These are phyloP conservation scores for Hemitrygon akajei DNA, from an alignment of 2,797 vertebrate species.

Conservation along the genomic window DNA sequence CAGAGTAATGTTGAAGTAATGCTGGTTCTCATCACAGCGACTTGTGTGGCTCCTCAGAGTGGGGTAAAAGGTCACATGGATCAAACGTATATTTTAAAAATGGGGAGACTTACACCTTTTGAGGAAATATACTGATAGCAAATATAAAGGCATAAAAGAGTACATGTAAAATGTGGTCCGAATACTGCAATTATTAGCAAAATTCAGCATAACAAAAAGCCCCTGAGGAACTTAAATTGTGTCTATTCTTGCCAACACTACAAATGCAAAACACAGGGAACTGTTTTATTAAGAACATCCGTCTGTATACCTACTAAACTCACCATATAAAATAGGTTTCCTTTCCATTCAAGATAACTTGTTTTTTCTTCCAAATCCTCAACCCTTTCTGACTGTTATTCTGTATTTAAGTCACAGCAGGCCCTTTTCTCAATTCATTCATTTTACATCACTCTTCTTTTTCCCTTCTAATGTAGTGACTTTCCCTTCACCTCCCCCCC, in stretches of 20 bases:
- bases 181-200: not conserved
- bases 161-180: not conserved
- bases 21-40: not conserved
- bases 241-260: not conserved
- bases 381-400: not conserved
- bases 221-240: not conserved
- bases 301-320: not conserved
- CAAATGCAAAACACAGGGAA: not conserved
- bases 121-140: not conserved
- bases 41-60: not conserved
- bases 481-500: not conserved
- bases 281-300: not conserved
- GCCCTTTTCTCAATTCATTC: not conserved
- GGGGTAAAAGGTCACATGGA: not conserved
- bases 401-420: too few relatives aligned
- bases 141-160: not conserved
- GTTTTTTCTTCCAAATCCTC: not conserved
- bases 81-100: not conserved
- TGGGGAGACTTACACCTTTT: not conserved
- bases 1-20: not conserved
- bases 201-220: not conserved
- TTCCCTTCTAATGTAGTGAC: not conserved
- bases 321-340: not conserved
- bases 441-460: not conserved
- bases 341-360: not conserved